Percentiles rank a stretch among this genome's conserved stretches.
These are phyloP conservation scores for Notolepis coatsorum DNA, from an alignment of 2,797 vertebrate species.

Conservation along the genomic window DNA sequence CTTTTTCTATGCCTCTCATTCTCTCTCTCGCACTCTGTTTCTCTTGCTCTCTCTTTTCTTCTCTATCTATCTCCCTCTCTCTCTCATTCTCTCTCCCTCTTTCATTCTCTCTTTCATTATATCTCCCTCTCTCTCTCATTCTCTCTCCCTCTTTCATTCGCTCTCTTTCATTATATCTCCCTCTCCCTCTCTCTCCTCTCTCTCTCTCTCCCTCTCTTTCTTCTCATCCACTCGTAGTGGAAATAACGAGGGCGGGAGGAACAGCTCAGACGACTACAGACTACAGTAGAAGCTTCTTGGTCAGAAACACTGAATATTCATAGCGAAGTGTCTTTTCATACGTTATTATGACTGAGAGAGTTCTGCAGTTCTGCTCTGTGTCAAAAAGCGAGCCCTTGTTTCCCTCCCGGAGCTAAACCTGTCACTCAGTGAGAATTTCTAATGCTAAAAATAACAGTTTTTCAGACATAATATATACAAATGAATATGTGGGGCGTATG, in stretches of 20 bases:
- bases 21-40: not conserved
- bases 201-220: not conserved
- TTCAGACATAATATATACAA: constrained; percentile 70
- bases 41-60: not conserved
- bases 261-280: not conserved
- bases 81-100: not conserved
- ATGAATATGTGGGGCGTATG: not conserved
- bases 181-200: not conserved
- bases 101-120: not conserved
- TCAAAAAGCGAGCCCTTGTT: constrained; percentile 63
- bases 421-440: constrained; percentile 17
- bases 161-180: constrained; percentile 1
- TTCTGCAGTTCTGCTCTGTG: constrained; percentile 30
- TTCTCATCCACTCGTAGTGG: not conserved
- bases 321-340: constrained; percentile 46
- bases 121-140: not conserved
- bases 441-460: constrained; percentile 50
- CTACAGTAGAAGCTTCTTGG: not conserved
- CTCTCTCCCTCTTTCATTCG: constrained; percentile 12
- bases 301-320: constrained; percentile 10
- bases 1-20: not conserved
- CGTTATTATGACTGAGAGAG: constrained; percentile 58
- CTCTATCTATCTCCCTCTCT: no score
- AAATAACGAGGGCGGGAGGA: constrained; percentile 1
- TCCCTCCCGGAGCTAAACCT: constrained; percentile 45